Base-by-base conservation (phyloP, 2,113 vertebrate genomes). In the Motacilla alba region DNA sequence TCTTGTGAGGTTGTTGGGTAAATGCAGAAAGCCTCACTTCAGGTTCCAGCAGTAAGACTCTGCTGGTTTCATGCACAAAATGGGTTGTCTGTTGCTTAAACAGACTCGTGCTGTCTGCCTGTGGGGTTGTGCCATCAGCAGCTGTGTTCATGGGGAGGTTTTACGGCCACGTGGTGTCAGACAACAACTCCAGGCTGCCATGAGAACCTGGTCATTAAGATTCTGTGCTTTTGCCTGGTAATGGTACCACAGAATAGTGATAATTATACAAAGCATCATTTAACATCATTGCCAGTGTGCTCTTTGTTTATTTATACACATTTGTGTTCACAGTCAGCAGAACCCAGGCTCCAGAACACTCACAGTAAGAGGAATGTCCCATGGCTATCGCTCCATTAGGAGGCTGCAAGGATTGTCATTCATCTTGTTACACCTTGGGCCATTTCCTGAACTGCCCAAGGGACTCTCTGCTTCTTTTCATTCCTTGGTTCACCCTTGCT, bases 241-340 rank as follows among this genome's bases (percentile, higher is more conserved):
- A 97, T 94, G 96, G 94, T 88, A 80, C 86, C 50, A 47, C 75
- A 80, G 96, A 97, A 94, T 87, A 91, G 97, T 2, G 84, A 95
- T 97, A 97, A 97, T 98, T 96, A 97, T 72, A 95, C 5, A n/a
- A 96, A 93, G 97, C 96, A 89, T 97, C 97, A 92, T 97, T 98
- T 97, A 97, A 87, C 97, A 96, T 97, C 97, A 94, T 95, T 92
- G 84, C 94, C 77, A 81, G 92, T 17, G 50, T 93, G 89, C 96
- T 96, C 97, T 93, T 44, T 80, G 39, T 95, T 96, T 97, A 94
- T 97, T 97, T 97, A 95, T 94, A 77, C 58, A 16, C 82, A 23
- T 62, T 62, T 82, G 89, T 64, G 49, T 80, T 96, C 62, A 19
- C 83, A 96, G 95, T 97, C 96, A 97, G 97, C 97, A 97, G 81